A percentile compares a stretch with the other conserved stretches of the same genome.
These are phyloP conservation scores for Heteronetta atricapilla DNA, from an alignment of 2,113 vertebrate genomes.

Conservation along the genomic window DNA sequence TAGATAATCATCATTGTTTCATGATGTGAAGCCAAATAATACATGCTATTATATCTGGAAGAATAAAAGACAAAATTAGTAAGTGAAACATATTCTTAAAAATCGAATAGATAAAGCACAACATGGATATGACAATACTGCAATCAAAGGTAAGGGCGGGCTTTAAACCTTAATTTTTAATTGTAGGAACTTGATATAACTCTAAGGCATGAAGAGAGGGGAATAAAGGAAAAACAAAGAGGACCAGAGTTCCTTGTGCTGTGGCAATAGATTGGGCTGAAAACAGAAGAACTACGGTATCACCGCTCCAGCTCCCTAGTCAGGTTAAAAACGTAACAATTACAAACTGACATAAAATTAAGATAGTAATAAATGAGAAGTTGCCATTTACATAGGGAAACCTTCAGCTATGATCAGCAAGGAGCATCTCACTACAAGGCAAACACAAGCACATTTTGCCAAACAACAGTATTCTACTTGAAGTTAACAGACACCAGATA, in stretches of 20 bases:
- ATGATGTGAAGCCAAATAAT: background rate
- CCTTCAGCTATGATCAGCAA: accelerated
- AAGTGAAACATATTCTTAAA: constrained; percentile 30
- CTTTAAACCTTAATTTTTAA: background rate
- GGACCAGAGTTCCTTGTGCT: background rate
- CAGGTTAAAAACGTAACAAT: no score
- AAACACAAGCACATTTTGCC: accelerated
- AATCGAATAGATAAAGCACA: background rate
- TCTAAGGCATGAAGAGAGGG: background rate
- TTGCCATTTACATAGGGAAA: background rate
- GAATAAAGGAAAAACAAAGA: background rate
- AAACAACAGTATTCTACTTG: background rate
- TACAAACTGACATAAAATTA: background rate
- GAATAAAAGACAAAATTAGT: constrained; percentile 21
- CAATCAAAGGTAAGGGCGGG: background rate
- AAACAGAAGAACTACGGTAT: background rate
- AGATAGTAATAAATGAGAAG: background rate
- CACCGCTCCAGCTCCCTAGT: background rate
- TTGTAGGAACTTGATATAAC: background rate
- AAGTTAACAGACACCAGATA: background rate
- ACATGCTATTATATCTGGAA: background rate
- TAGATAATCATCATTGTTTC: background rate
- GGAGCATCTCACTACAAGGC: background rate
- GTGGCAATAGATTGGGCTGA: background rate
- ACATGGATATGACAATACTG: background rate